Base-by-base conservation (phyloP, 30 jellyfish, hydroid and myxozoan species). In the Phacellophora camtschatica region DNA sequence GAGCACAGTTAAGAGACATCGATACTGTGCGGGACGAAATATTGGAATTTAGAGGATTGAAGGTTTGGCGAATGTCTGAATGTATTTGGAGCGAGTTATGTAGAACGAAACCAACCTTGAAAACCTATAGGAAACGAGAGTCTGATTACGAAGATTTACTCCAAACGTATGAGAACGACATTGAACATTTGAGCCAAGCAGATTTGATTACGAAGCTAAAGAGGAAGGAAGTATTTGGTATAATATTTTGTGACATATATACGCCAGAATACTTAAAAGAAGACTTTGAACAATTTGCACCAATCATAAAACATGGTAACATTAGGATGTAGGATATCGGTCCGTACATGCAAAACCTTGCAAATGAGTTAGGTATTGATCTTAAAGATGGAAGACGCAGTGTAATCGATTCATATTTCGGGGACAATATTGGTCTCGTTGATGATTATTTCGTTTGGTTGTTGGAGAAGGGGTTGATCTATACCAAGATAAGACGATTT, bases 221-320 rank as follows among this genome's bases (percentile, higher is more conserved):
- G 2, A 4, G 22, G 4, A 20, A 20, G 29, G 29, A 49, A 49
- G 22, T 49, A 5, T 3, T 5, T 12, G 64, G 64, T 3, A 49
- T 65, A 3, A 39, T 65, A 11, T 13, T 65, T 2, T 65, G 61
- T 65, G 59, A 65, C 24, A 7, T 65, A 10, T 15, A 35, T 24
- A 39, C 30, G 1, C 68, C 66, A 10, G 83, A 43, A 2, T 5
- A 42, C 18, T 41, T 39, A 6, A 41, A 31, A 69, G 50, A 23
- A 9, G 30, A 39, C 4, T 69, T 69, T 69, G 49, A 15, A 19
- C 69, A 69, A 16, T 69, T 69, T 69, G 68, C 83, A 2, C 83
- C 67, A 8, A 69, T 69, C 4, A 41, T 69, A 27, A 65, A 65
- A 37, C 79, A 65, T n/a, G 79, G 62, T 15, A 13, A 31, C 25